Conservation (phyloP, 2,797 vertebrate genomes). For the Alcedo quadribrachys region DNA sequence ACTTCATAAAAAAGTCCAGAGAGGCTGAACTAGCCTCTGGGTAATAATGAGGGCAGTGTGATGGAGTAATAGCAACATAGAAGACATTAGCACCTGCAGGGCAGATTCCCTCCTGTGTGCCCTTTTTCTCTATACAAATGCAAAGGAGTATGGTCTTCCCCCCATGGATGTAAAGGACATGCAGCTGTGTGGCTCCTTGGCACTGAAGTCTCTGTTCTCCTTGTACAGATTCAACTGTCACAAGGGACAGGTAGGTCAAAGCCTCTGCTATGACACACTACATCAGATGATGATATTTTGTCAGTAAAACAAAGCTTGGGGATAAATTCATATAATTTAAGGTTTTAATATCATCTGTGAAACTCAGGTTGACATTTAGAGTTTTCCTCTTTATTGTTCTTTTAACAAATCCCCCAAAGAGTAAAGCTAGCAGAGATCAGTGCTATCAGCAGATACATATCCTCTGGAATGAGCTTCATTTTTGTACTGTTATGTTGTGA, state of each 20-base stretch:
- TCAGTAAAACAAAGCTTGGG: neutral
- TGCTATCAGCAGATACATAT: neutral
- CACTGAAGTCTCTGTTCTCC: neutral
- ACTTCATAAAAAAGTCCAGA: neutral
- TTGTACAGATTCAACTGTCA: neutral
- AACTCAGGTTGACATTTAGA: neutral
- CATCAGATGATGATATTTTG: neutral
- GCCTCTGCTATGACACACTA: neutral
- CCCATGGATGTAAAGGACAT: neutral
- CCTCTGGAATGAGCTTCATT: neutral
- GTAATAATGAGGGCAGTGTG: neutral
- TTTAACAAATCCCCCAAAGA: neutral
- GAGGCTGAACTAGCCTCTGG: neutral
- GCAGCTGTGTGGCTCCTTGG: neutral
- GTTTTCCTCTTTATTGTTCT: neutral
- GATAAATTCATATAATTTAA: neutral
- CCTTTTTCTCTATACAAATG: neutral
- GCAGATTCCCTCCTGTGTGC: neutral
- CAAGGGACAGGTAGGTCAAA: neutral
- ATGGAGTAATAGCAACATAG: neutral
- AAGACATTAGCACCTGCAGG: neutral
- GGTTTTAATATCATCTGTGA: neutral
- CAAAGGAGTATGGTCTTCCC: neutral
- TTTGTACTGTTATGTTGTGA: neutral
- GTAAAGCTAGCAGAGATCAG: neutral